Evolutionary conservation across 2,888 invertebrate species (phyloP).

Genomic region (Microplitis deprimator): DNA sequence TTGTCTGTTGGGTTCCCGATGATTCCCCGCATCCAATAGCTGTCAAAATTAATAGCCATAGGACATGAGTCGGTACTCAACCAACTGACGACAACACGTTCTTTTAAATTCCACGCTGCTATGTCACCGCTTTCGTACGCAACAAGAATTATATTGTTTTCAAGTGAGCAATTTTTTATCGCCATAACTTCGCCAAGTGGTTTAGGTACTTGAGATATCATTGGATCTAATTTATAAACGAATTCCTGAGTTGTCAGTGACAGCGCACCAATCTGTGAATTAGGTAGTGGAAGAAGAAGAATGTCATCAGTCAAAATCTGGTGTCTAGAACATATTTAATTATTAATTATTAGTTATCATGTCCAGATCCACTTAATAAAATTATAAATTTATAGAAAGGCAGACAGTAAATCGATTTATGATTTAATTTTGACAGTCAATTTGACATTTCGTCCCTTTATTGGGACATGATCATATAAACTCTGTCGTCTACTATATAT

Average conservation of each 20-base stretch:
- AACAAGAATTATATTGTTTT: slow-evolving; percentile 74
- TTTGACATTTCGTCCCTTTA: no score
- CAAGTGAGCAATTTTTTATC: slow-evolving; percentile 73
- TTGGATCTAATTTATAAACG: slow-evolving; percentile 58
- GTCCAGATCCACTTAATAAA: background rate
- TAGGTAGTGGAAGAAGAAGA: slow-evolving; percentile 79
- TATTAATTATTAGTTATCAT: slow-evolving; percentile 14
- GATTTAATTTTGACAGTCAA: no score
- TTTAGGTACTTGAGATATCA: slow-evolving; percentile 46
- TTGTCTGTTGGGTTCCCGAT: slow-evolving; percentile 78
- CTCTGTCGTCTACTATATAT: no score
- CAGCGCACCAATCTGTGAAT: slow-evolving; percentile 74
- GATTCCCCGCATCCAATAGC: slow-evolving; percentile 78
- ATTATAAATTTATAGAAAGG: background rate
- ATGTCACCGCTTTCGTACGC: slow-evolving; percentile 84
- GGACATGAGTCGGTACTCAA: slow-evolving; percentile 78
- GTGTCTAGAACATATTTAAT: slow-evolving; percentile 54
- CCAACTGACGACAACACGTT: slow-evolving; percentile 74
- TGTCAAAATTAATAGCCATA: slow-evolving; percentile 82
- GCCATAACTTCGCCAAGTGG: slow-evolving; percentile 79
- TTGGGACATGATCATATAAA: no score
- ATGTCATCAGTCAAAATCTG: slow-evolving; percentile 74
- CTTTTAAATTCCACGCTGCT: slow-evolving; percentile 80
- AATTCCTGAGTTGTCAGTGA: slow-evolving; percentile 71
- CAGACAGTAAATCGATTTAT: no score